Evolutionary conservation across 2,888 invertebrate genomes (phyloP), one percentile per base, ranked within the genome.

Genomic region (Melinaea marsaeus): DNA sequence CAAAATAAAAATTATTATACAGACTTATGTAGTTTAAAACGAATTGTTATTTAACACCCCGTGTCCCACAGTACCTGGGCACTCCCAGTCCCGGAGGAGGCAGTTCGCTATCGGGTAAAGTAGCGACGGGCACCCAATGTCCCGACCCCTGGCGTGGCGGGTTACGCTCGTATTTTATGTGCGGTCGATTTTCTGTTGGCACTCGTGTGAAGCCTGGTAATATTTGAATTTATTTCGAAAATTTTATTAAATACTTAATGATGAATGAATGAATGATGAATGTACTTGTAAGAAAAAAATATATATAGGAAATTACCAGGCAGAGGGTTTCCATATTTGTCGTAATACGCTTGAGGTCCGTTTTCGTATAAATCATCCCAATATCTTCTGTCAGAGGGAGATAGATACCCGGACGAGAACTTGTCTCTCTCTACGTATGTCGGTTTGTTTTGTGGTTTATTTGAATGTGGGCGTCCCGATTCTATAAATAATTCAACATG

Each of bases 341-440:
- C 91, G 54, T 91, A 91, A 69, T 88, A 91, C 0, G 90, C 90
- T 66, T 80, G 79, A 13, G 91, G 91, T 66, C 91, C 91, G 70
- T 90, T 80, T 9, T 79, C 80, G 72, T 91, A 90, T 13, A 91
- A 57, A 11, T 88, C 80, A 48, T 91, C 88, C 91, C 91, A 91
- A 69, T 91, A 91, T 58, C 79, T 81, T 13, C 83, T 75, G 65
- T 91, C 90, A 0, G 80, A 80, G 59, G 85, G 85, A 0, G 90
- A 80, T 2, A 86, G 71, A 56, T 89, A 88, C 0, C 83, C 84
- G 7, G 79, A 78, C 56, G 66, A 58, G 1, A 76, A 75, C 60
- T 75, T 73, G 55, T 78, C 79, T 66, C 75, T 72, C 42, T 78
- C 75, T 13, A 69, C 69, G 62, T 76, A 75, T n/a, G 63, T 69